These are phyloP conservation scores for Charadrius vociferus DNA, from an alignment of 2,113 vertebrate genomes.

Conservation along the genomic window DNA sequence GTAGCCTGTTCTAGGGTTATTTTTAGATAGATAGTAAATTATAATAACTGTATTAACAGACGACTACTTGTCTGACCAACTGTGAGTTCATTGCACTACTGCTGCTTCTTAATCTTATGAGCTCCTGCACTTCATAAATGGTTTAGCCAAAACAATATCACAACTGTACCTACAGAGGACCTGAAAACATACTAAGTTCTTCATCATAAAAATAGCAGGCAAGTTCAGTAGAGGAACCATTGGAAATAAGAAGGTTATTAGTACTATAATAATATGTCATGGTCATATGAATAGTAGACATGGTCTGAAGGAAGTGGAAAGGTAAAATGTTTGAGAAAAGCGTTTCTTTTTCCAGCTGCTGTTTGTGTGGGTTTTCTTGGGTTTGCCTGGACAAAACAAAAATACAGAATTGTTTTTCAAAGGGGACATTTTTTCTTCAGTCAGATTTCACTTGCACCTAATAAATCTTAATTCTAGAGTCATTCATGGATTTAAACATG, in stretches of 20 bases:
- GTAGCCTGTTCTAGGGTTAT: background rate
- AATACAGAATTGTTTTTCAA: background rate
- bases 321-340: background rate
- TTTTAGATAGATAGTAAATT: background rate
- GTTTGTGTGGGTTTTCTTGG: background rate
- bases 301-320: background rate
- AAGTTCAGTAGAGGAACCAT: background rate
- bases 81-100: background rate
- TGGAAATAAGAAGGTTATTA: background rate
- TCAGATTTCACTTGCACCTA: background rate
- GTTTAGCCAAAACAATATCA: background rate
- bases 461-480: background rate
- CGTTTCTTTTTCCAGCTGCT: background rate
- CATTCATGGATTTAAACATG: background rate
- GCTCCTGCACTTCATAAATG: background rate
- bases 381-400: background rate
- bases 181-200: background rate
- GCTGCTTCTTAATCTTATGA: background rate
- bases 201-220: background rate
- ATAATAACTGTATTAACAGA: background rate
- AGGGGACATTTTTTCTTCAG: background rate
- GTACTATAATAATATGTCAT: background rate
- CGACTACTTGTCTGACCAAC: background rate
- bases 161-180: background rate
- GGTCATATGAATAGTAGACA: background rate